Evolutionary conservation across 2,797 vertebrate genomes (phyloP).

Genomic region (Tapera naevia): DNA sequence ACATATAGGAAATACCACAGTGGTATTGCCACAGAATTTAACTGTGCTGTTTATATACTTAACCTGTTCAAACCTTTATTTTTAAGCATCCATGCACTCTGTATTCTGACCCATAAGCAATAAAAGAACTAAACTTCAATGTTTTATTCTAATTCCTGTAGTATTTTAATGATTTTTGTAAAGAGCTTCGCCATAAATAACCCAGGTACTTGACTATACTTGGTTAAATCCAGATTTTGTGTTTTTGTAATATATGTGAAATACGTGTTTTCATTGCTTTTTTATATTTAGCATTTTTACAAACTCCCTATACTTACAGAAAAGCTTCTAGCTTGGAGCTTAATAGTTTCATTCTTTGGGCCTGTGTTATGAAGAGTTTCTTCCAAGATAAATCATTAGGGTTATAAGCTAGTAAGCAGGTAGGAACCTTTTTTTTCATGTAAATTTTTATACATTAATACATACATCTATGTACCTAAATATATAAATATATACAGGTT

Average conservation of each 20-base stretch:
- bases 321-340: not conserved
- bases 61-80: not conserved
- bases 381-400: not conserved
- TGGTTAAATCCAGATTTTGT: not conserved
- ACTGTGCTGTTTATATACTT: too few species aligned
- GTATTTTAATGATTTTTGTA: not conserved
- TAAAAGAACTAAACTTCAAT: not conserved
- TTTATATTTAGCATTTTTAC: not conserved
- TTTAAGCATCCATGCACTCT: not conserved
- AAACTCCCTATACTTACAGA: not conserved
- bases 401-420: not conserved
- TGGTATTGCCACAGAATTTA: too few species aligned
- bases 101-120: not conserved
- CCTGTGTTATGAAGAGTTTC: not conserved
- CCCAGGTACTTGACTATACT: not conserved
- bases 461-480: too few species aligned
- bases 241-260: not conserved
- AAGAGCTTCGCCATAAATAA: not conserved
- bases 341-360: not conserved
- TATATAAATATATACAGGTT: not conserved
- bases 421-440: not conserved
- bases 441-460: not conserved
- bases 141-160: not conserved
- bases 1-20: not conserved
- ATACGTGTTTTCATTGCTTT: not conserved